These are phyloP conservation scores for Brienomyrus longianalis DNA, from an alignment of 2,113 vertebrate genomes.

Conservation along the genomic window DNA sequence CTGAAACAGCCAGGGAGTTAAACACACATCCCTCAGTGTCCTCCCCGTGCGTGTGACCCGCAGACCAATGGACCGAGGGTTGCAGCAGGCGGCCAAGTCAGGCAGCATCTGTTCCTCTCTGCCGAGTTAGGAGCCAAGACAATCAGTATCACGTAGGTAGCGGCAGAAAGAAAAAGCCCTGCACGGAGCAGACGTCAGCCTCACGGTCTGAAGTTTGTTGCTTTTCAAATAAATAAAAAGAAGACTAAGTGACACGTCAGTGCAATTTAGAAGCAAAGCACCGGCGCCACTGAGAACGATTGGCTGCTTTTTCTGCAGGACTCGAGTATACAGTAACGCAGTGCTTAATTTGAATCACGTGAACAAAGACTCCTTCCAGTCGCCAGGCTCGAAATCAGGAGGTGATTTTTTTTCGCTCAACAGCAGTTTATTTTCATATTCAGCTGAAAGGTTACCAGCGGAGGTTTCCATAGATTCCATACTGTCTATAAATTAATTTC, in stretches of 20 bases:
- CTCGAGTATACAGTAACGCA: constrained; percentile 25
- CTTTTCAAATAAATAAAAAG: constrained; percentile 47
- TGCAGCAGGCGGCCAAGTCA: constrained; percentile 49
- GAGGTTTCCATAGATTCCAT: background rate
- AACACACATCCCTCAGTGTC: constrained; percentile 49
- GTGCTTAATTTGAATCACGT: constrained; percentile 28
- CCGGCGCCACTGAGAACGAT: constrained; percentile 42
- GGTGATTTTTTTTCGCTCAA: background rate
- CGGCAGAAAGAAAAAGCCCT: constrained; percentile 35
- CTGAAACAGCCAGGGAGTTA: constrained; percentile 58
- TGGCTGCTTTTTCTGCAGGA: constrained; percentile 35
- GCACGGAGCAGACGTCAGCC: constrained; percentile 12
- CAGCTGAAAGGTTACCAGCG: background rate
- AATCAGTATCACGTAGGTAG: constrained; percentile 43
- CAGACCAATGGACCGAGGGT: constrained; percentile 44
- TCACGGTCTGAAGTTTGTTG: constrained; percentile 41
- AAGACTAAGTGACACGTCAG: constrained; percentile 52
- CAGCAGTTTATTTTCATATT: background rate
- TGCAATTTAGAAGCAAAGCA: constrained; percentile 54
- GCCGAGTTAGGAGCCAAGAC: constrained; percentile 42
- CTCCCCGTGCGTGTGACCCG: constrained; percentile 45
- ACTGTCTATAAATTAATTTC: background rate
- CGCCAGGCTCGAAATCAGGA: background rate
- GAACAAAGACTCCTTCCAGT: constrained; percentile 17
- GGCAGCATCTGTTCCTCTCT: constrained; percentile 49